Evolutionary conservation across 1,140 invertebrate species (phyloP), one percentile per base, ranked within the genome.

Genomic region (Tribolium madens): DNA sequence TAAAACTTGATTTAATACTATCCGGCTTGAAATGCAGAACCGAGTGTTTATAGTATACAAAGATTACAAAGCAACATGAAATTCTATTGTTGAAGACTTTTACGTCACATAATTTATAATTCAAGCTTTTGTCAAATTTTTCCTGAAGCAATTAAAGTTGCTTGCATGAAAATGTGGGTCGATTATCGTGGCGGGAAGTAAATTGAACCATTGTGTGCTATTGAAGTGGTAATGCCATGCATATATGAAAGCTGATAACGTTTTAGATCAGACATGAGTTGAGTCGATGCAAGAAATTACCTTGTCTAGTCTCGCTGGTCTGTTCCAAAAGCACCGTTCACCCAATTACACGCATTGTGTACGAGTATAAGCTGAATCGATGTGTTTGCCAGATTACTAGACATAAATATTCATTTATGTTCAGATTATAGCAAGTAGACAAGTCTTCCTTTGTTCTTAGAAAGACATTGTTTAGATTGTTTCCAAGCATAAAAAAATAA

Each of bases 231-330:
- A 64, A 64, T 64, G 57, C 57, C 14, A 33, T 64, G 57, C 57
- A 64, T 64, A 64, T 64, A 64, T 64, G 57, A 64, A 64, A 64
- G 57, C 57, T 64, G 57, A 64, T 64, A 64, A 64, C 26, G 57
- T 64, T 64, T 64, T 64, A 64, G 57, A 64, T 64, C 57, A 64
- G 57, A 64, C 21, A 21, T 57, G 18, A 57, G 18, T 13, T 26
- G 26, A 33, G 57, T 18, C 57, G 57, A 13, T 64, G 57, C 57
- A 64, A 64, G 57, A 64, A 64, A 64, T 64, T 64, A 64, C 26
- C n/a, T 17, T 57, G 52, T 57, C 52, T 57, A 57, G 52, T 64
- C 57, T 31, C 21, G 21, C 57, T 64, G 26, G 57, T 64, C 26
- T 64, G 57, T 64, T 64, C 57, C 26, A 64, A 64, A 64, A 64